Evolutionary conservation across 2,113 vertebrate genomes (phyloP).

Genomic region (Chroicocephalus ridibundus): DNA sequence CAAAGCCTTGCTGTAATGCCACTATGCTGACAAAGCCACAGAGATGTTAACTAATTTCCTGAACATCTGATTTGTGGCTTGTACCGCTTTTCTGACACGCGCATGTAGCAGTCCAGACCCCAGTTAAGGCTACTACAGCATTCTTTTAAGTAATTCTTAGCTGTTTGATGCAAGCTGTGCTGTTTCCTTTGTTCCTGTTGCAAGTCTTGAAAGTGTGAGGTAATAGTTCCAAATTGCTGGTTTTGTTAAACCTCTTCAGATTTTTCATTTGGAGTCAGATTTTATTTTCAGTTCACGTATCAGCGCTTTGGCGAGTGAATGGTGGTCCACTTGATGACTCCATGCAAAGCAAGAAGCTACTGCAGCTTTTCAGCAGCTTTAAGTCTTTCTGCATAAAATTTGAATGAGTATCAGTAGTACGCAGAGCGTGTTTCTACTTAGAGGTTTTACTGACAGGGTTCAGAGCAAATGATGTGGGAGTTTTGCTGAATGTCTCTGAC

Average conservation of each 20-base stretch:
- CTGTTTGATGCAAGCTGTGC: neutral
- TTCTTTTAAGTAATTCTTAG: neutral
- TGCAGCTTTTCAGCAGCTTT: neutral
- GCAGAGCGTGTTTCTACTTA: neutral
- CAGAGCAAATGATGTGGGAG: neutral
- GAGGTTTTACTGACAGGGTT: neutral
- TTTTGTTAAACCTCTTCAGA: neutral
- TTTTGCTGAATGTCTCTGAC: neutral
- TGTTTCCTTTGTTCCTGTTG: neutral
- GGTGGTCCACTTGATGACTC: neutral
- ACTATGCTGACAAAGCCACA: neutral
- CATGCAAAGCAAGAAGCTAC: neutral
- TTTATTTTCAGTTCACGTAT: neutral
- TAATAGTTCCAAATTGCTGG: neutral
- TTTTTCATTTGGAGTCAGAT: neutral
- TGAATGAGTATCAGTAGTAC: neutral
- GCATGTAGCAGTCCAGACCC: neutral
- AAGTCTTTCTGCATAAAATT: neutral
- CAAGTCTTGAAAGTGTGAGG: neutral
- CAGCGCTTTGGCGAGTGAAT: neutral
- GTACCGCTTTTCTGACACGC: rapidly evolving
- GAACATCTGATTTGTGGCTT: constrained; percentile 40
- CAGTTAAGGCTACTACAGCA: neutral
- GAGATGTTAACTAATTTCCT: constrained; percentile 12
- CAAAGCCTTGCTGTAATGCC: neutral